These are phyloP conservation scores for Schizaphis graminum DNA, from an alignment of 2,888 invertebrate genomes.

Conservation along the genomic window DNA sequence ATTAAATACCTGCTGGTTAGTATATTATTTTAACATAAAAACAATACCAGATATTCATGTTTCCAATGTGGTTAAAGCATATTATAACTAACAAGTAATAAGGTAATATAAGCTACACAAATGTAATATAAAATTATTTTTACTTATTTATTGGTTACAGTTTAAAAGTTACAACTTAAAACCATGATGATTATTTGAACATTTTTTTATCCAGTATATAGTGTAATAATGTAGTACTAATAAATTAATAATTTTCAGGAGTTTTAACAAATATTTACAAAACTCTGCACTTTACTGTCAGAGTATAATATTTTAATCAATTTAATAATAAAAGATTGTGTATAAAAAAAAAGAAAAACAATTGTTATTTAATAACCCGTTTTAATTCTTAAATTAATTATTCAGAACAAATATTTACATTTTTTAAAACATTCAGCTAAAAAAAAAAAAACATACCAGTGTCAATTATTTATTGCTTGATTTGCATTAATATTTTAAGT, in stretches of 20 bases:
- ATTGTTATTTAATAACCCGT: neutral
- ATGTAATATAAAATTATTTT: neutral
- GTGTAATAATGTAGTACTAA: neutral
- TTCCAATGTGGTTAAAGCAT: neutral
- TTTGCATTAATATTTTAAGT: neutral
- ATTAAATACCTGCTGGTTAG: neutral
- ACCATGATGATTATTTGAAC: neutral
- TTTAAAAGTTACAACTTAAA: neutral
- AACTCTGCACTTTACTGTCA: neutral
- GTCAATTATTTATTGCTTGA: neutral
- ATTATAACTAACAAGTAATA: neutral
- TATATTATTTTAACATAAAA: neutral
- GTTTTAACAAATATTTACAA: neutral
- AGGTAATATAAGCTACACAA: neutral
- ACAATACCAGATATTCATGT: neutral
- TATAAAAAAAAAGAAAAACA: neutral
- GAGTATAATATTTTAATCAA: neutral
- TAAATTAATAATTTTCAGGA: neutral
- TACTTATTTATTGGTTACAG: neutral
- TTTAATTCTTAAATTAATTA: slow-evolving; percentile 6
- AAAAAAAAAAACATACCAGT: neutral
- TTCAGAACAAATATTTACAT: neutral
- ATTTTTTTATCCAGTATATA: neutral
- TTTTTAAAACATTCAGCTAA: slow-evolving; percentile 8
- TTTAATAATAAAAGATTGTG: neutral